phyloP scores from a whole-genome alignment of 2,888 invertebrate genomes.

The Drosophila anceps region DNA sequence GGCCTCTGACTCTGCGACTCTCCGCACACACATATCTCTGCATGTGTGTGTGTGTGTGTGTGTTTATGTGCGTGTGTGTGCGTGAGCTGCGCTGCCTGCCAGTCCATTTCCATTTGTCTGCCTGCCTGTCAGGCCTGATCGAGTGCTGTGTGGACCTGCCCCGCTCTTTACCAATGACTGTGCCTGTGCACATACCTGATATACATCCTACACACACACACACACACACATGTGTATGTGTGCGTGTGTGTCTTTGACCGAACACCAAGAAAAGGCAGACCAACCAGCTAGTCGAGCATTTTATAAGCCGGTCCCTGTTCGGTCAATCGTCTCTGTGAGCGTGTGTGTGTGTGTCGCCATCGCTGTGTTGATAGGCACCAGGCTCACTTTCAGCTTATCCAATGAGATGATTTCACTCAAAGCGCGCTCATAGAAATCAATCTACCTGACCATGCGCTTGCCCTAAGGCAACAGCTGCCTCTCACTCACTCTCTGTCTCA shows the following conservation, averaged over 20 bases:
- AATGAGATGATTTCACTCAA: slow-evolving; percentile 66
- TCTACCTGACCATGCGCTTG: slow-evolving; percentile 33
- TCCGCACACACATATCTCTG: not conserved
- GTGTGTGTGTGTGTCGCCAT: slow-evolving; percentile 50
- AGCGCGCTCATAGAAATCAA: slow-evolving; percentile 37
- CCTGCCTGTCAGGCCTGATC: slow-evolving; percentile 51
- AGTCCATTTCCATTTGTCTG: slow-evolving; percentile 56
- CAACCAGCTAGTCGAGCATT: slow-evolving; percentile 56
- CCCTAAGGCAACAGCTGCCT: slow-evolving; percentile 21
- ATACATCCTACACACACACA: slow-evolving; percentile 26
- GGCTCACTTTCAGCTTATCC: slow-evolving; percentile 45
- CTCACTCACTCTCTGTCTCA: slow-evolving; percentile 5
- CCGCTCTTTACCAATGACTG: slow-evolving; percentile 37
- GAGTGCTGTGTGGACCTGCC: slow-evolving; percentile 46
- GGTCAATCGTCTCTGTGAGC: slow-evolving; percentile 1
- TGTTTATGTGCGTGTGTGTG: slow-evolving; percentile 22
- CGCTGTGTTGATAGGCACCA: slow-evolving; percentile 38
- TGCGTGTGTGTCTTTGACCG: too few species aligned
- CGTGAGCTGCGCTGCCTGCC: slow-evolving; percentile 44
- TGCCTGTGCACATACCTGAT: slow-evolving; percentile 46
- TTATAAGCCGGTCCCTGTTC: slow-evolving; percentile 47
- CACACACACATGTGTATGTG: too few species aligned
- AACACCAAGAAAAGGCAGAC: slow-evolving; percentile 37
- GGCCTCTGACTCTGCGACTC: slow-evolving; percentile 28
- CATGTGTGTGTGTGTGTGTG: slow-evolving; percentile 12